Evolutionary conservation across 2,113 vertebrate species (phyloP), one percentile per base, ranked within the genome.

Genomic region (Salvelinus alpinus): DNA sequence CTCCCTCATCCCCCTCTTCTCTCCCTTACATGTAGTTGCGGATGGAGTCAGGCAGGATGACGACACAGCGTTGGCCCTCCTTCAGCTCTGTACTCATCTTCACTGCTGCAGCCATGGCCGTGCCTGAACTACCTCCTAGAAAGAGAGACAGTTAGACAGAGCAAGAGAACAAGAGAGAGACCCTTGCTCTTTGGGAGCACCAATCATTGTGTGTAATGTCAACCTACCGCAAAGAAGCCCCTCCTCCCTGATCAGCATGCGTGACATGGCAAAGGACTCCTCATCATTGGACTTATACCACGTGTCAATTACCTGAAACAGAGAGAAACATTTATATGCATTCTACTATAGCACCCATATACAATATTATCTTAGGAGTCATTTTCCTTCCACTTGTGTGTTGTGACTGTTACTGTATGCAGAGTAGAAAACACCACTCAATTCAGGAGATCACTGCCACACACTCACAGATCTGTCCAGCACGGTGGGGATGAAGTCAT

Each of bases 401-500:
- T 14, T 54, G 12, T 54, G 8, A 11, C 8, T 1, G 9, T 44
- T 44, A 44, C 38, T 11, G 38, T 44, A 44, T 44, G 38, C 38
- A 44, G 38, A 44, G 38, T 44, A 11, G 38, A 44, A 44, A 44
- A n/a, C 59, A 3, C 20, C 22, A n/a, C 18, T 62, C 59, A 62
- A 22, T 0, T 22, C 59, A 2, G 14, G 51, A 62, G 59, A 22
- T 16, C 20, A 54, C n/a, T 16, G 59, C 13, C 13, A 8, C 8
- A 7, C 8, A 78, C 95, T 94, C 85, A 99, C 97, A 64, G 94
- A 90, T 92, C 95, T 92, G 83, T 99, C 97, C 69, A 99, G 88
- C 77, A 99, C 98, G 0, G 98, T 99, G 34, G 97, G 97, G 79
- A 99, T 89, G 88, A 99, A 99, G 92, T 99, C 97, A 0, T 99